Conservation (phyloP, 2,113 vertebrate genomes). For the Stegostoma tigrinum region DNA sequence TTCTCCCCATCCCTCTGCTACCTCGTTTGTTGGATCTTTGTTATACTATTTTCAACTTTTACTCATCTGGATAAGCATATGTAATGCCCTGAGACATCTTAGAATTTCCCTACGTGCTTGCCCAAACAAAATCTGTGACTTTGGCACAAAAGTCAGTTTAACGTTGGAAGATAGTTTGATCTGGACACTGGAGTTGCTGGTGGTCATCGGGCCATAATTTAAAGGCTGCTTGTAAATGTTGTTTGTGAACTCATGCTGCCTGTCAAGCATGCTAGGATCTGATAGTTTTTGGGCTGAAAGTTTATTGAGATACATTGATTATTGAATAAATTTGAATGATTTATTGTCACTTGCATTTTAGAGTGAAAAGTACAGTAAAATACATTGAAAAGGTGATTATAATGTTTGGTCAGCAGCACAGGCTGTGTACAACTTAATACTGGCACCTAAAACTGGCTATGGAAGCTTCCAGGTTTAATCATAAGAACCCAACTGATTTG, state of each 20-base stretch:
- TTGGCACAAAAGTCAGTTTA: background rate
- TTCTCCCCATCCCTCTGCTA: no score
- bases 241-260: background rate
- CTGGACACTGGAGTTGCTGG: background rate
- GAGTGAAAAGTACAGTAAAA: no score
- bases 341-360: no score
- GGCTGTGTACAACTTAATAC: background rate
- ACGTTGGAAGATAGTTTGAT: no score
- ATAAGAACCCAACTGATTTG: background rate
- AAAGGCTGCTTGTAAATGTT: background rate
- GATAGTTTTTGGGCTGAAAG: background rate
- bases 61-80: background rate
- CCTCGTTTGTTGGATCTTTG: background rate
- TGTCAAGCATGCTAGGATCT: background rate
- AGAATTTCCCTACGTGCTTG: background rate
- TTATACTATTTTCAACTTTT: background rate
- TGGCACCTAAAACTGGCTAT: background rate
- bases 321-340: no score
- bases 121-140: background rate
- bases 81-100: background rate
- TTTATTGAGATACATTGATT: background rate
- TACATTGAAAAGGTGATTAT: no score
- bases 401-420: background rate
- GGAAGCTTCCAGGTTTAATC: background rate
- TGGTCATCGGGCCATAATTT: background rate